Percentiles rank a stretch among this genome's conserved stretches.
These are phyloP conservation scores for Thunnus albacares DNA, from an alignment of 2,797 vertebrate genomes.

Conservation along the genomic window DNA sequence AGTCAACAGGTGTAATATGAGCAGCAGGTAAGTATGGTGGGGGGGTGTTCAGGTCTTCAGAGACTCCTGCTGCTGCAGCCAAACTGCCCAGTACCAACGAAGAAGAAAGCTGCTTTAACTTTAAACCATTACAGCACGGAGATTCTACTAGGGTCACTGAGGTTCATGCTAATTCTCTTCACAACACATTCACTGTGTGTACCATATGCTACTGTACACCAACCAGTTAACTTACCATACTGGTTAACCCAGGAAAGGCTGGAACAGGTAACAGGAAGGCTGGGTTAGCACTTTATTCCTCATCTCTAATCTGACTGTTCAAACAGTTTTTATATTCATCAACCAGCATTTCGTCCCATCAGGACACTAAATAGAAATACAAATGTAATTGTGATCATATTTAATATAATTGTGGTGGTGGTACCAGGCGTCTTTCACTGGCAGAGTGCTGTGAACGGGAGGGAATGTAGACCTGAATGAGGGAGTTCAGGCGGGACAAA, in stretches of 20 bases:
- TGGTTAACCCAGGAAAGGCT: constrained; percentile 78
- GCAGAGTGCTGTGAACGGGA: no score
- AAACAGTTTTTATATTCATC: background rate
- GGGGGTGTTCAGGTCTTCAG: no score
- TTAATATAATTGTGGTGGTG: no score
- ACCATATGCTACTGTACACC: background rate
- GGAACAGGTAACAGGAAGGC: constrained; percentile 50
- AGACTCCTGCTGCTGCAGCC: no score
- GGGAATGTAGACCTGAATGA: no score
- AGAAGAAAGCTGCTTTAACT: constrained; percentile 18
- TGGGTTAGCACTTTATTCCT: constrained; percentile 23
- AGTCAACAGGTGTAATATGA: background rate
- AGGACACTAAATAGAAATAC: no score
- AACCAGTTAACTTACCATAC: constrained; percentile 44
- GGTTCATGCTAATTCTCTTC: background rate
- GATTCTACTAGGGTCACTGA: background rate
- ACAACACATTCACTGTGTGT: constrained; percentile 17
- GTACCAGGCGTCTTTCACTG: no score
- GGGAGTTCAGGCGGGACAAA: background rate
- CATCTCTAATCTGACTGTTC: background rate
- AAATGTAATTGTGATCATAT: no score
- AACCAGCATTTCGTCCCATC: background rate
- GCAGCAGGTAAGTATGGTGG: background rate
- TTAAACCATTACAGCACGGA: constrained; percentile 18
- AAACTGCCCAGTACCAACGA: background rate